Evolutionary conservation across 2,888 invertebrate genomes (phyloP), one percentile per base, ranked within the genome.

Genomic region (Melieria omissa): DNA sequence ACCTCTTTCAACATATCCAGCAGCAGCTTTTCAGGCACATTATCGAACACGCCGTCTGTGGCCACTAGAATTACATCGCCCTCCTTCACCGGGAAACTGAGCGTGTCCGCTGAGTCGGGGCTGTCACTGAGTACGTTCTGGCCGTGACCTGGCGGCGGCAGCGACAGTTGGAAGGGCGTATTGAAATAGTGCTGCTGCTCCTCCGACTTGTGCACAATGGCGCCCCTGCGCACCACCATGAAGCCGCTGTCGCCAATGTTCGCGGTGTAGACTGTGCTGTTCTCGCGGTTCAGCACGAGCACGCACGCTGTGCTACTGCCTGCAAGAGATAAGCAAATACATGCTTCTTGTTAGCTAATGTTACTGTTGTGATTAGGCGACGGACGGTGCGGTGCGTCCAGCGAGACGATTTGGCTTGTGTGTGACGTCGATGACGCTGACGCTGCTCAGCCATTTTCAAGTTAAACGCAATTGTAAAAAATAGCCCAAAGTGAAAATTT

Each of bases 161-260:
- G 88, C 64, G 98, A 95, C 77, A 99, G 90, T 88, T 99, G 99
- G 90, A 96, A 99, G 4, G 99, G 99, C 54, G 99, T 98, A 88
- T 99, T 99, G 88, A 99, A 99, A 88, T 98, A 98, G 88, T 99
- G 99, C 83, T 98, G 97, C 84, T 99, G 99, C 86, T 99, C 99
- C 82, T 95, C 95, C 5, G 98, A 98, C 75, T 95, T 92, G 85
- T 97, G 95, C 44, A 99, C 93, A 29, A 99, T 92, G 79, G 92
- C 90, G 29, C 96, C 97, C 65, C 91, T 90, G 41, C 97, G 90
- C 70, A 97, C 94, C 67, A 99, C 93, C 89, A 98, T 93, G 88
- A 96, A 98, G 12, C 99, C 99, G 84, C 98, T 98, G 88, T 99
- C 99, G n/a, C 99, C 99, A 79, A 99, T 95, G 88, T 99, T 99